A percentile compares a stretch with the other conserved stretches of the same genome.
Conservation (phyloP, 2,888 invertebrate genomes). For the Lomographa bimaculata region DNA sequence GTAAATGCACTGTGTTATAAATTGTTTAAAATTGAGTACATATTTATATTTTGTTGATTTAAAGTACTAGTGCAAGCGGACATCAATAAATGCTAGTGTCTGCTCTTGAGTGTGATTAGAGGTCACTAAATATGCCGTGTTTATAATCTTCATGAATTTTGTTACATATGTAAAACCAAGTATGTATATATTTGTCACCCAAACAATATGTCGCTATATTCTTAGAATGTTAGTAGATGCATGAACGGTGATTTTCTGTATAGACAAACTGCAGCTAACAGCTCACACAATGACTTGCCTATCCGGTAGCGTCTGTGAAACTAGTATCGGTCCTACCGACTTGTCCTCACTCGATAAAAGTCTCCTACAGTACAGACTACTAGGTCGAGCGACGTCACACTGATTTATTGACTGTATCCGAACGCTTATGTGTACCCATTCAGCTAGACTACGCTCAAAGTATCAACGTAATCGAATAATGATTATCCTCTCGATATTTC, state of each 20-base stretch:
- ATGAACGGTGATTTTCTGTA: conserved; percentile 71
- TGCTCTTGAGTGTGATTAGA: conserved; percentile 26
- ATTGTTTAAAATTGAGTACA: conserved; percentile 32
- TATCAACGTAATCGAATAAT: conserved; percentile 78
- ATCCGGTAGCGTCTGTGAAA: conserved; percentile 64
- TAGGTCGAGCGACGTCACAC: conserved; percentile 73
- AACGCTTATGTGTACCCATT: conserved; percentile 82
- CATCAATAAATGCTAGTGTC: conserved; percentile 15
- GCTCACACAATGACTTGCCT: conserved; percentile 64
- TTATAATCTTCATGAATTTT: conserved; percentile 22
- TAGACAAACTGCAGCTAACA: conserved; percentile 82
- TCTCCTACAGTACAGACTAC: conserved; percentile 70
- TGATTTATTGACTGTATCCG: conserved; percentile 72
- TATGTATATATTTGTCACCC: conserved; percentile 22
- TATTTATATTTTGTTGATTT: conserved; percentile 36
- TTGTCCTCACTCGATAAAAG: conserved; percentile 53
- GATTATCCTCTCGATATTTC: conserved; percentile 76
- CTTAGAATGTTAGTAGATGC: conserved; percentile 54
- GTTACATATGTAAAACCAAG: conserved; percentile 18
- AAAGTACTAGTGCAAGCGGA: conserved; percentile 27
- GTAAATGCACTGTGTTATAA: conserved; percentile 63
- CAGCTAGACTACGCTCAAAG: conserved; percentile 83
- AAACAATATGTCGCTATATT: conserved; percentile 15
- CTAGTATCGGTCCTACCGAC: conserved; percentile 56
- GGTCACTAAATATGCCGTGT: conserved; percentile 15